phyloP scores from a whole-genome alignment of 2,113 vertebrate species.

The Hypanus sabinus region DNA sequence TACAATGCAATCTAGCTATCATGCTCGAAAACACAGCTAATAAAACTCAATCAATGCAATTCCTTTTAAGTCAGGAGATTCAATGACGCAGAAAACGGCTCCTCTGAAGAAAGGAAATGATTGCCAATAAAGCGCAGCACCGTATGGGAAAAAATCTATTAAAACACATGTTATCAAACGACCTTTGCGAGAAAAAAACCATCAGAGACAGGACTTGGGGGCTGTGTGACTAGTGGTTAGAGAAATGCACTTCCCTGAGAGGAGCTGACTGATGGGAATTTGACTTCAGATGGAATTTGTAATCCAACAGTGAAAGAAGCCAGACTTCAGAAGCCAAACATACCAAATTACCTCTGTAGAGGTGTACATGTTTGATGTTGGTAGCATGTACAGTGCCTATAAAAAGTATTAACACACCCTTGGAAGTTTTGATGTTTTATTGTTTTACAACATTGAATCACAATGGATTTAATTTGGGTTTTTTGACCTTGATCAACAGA shows the following conservation, averaged over 20 bases:
- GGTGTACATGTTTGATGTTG: not conserved
- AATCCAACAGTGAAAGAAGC: not conserved
- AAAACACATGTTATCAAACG: constrained; percentile 52
- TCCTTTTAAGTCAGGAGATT: constrained; percentile 70
- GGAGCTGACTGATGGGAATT: not conserved
- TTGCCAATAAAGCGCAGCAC: constrained; percentile 65
- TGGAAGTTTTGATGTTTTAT: no score
- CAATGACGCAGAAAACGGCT: constrained; percentile 83
- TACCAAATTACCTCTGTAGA: not conserved
- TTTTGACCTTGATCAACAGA: no score
- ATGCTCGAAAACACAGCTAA: constrained; percentile 56
- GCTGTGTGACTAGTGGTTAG: not conserved
- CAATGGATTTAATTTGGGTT: no score
- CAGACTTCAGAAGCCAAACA: not conserved
- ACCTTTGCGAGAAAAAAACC: constrained; percentile 48
- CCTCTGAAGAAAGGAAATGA: constrained; percentile 77
- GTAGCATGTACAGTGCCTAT: not conserved
- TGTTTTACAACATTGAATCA: no score
- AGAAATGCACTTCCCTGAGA: not conserved
- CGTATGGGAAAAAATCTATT: constrained; percentile 68
- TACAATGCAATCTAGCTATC: constrained; percentile 44
- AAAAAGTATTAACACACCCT: no score
- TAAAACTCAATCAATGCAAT: constrained; percentile 71
- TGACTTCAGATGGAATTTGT: not conserved
- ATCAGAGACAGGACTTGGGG: not conserved